Conservation (phyloP, 2,113 vertebrate genomes). For the Calonectris borealis region DNA sequence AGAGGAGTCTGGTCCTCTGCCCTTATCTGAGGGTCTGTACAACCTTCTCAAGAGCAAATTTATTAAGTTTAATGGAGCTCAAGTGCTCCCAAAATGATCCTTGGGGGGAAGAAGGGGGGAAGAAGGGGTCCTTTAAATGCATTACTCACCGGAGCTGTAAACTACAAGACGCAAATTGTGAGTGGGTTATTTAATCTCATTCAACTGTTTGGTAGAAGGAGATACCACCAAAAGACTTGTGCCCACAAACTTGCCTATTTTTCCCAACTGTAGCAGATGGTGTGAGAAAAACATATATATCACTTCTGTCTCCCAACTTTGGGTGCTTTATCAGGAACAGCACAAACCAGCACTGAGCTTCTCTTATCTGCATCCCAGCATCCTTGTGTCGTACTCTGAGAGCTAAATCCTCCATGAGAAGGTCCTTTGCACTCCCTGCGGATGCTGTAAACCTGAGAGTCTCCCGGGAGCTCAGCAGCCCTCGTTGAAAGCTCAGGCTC, state of each 20-base stretch:
- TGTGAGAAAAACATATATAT: neutral
- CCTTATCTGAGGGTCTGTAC: neutral
- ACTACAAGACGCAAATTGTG: neutral
- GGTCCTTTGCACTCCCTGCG: neutral
- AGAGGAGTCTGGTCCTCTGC: neutral
- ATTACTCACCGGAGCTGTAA: neutral
- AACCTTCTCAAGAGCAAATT: neutral
- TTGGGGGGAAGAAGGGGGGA: neutral
- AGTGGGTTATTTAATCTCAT: neutral
- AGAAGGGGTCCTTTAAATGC: neutral
- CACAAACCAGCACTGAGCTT: neutral
- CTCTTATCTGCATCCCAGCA: neutral
- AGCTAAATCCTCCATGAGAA: neutral
- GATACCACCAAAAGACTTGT: neutral
- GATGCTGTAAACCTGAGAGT: neutral
- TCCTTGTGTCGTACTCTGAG: neutral
- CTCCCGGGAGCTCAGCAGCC: neutral
- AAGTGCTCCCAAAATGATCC: neutral
- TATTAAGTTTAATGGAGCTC: slow-evolving; percentile 32
- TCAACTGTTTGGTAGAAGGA: neutral
- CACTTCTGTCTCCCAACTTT: neutral
- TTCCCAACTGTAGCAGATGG: neutral
- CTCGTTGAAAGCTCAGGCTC: neutral
- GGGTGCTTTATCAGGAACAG: neutral
- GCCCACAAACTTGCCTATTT: neutral